These are phyloP conservation scores for Sceloporus undulatus DNA, from an alignment of 2,113 vertebrate genomes.

Conservation along the genomic window DNA sequence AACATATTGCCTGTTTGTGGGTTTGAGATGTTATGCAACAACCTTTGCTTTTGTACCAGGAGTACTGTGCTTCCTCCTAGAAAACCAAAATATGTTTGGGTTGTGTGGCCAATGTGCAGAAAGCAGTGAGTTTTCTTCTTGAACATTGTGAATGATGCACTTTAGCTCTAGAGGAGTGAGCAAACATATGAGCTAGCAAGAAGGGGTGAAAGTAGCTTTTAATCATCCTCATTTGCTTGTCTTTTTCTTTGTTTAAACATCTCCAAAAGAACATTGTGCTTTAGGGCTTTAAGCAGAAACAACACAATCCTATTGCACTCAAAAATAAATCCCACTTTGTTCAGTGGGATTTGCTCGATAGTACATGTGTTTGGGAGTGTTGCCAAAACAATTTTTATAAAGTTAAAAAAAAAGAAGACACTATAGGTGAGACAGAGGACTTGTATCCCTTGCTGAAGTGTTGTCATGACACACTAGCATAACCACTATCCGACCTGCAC, in stretches of 20 bases:
- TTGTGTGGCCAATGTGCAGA: neutral
- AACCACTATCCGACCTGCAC: neutral
- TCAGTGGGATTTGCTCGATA: neutral
- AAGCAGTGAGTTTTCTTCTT: neutral
- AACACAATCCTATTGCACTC: neutral
- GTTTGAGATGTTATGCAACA: no score
- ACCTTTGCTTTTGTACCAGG: no score
- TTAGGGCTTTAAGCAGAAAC: neutral
- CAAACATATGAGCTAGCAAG: neutral
- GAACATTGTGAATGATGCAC: neutral
- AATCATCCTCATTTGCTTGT: neutral
- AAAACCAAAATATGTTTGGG: neutral
- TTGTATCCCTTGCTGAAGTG: neutral
- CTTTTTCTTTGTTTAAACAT: neutral
- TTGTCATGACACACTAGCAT: neutral
- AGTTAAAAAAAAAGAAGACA: neutral
- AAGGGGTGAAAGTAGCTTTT: neutral
- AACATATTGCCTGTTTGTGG: no score
- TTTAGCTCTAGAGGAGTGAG: neutral
- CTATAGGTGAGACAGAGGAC: neutral
- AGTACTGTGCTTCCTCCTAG: neutral
- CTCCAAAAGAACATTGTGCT: neutral
- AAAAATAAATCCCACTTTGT: neutral
- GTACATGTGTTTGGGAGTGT: neutral
- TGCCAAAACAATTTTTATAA: neutral